phyloP scores from a whole-genome alignment of 2,888 invertebrate species.

The Acrocyrtus sp. region DNA sequence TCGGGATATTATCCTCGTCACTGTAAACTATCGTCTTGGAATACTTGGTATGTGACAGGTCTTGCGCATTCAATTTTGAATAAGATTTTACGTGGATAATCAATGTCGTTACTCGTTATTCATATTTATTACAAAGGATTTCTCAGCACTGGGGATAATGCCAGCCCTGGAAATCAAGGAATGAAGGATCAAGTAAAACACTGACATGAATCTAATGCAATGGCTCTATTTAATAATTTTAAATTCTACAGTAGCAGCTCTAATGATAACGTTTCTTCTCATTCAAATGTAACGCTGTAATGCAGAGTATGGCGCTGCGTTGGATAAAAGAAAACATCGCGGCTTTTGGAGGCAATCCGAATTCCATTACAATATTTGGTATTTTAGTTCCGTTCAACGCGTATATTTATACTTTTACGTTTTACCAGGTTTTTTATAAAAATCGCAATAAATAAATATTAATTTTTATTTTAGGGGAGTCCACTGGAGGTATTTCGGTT shows the following conservation, averaged over 20 bases:
- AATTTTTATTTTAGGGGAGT: background rate
- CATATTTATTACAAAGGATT: too few species aligned
- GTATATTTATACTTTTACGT: too few species aligned
- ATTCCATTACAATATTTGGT: constrained; percentile 23
- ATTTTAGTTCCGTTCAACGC: too few species aligned
- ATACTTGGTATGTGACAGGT: too few species aligned
- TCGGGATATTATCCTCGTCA: background rate
- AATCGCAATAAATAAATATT: background rate
- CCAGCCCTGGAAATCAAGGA: constrained; percentile 41
- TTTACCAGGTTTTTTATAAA: background rate
- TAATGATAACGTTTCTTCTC: background rate
- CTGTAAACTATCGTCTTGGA: too few species aligned
- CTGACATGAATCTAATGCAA: constrained; percentile 4
- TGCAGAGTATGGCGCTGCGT: constrained; percentile 42
- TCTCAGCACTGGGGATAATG: constrained; percentile 41
- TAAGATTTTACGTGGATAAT: too few species aligned
- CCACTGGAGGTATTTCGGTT: constrained; percentile 52
- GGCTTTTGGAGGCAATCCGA: constrained; percentile 12
- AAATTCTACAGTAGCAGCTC: background rate
- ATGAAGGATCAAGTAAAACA: constrained; percentile 26
- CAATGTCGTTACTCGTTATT: too few species aligned
- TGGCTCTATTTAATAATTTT: background rate
- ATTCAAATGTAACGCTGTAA: background rate
- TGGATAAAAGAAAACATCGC: constrained; percentile 35
- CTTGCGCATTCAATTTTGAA: too few species aligned